These are phyloP conservation scores for Miniopterus natalensis DNA, from an alignment of 2,113 vertebrate genomes.

Conservation along the genomic window DNA sequence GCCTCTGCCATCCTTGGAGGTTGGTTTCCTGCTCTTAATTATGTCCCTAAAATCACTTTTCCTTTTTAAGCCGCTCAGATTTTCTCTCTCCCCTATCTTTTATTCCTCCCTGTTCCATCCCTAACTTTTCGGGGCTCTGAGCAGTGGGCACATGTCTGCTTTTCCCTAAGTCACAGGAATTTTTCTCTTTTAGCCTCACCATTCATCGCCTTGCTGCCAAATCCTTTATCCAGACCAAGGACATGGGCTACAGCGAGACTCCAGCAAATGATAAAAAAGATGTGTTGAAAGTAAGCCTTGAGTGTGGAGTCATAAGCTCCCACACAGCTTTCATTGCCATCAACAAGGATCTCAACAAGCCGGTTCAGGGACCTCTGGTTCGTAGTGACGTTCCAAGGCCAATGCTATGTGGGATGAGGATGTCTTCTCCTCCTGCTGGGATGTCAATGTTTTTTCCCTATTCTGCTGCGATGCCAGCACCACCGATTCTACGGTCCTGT, in stretches of 20 bases:
- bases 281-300: slow-evolving; percentile 88
- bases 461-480: no score
- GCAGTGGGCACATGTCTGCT: not conserved
- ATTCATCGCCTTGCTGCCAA: slow-evolving; percentile 90
- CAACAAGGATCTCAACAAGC: slow-evolving; percentile 81
- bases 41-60: not conserved
- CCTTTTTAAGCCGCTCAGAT: not conserved
- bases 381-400: slow-evolving; percentile 80
- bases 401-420: rapidly evolving
- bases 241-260: slow-evolving; percentile 70
- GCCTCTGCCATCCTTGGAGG: not conserved
- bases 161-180: not conserved
- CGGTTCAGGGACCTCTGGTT: slow-evolving; percentile 85
- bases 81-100: not conserved
- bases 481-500: no score
- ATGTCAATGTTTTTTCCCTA: no score
- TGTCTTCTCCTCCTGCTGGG: not conserved
- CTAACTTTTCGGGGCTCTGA: not conserved
- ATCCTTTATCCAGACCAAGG: slow-evolving; percentile 87
- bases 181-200: slow-evolving; percentile 84
- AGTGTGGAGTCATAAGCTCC: slow-evolving; percentile 89
- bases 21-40: slow-evolving; percentile 16
- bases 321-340: slow-evolving; percentile 91
- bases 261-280: slow-evolving; percentile 75
- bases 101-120: not conserved